Evolutionary conservation across 2,797 vertebrate species (phyloP).

Genomic region (Heliangelus exortis): DNA sequence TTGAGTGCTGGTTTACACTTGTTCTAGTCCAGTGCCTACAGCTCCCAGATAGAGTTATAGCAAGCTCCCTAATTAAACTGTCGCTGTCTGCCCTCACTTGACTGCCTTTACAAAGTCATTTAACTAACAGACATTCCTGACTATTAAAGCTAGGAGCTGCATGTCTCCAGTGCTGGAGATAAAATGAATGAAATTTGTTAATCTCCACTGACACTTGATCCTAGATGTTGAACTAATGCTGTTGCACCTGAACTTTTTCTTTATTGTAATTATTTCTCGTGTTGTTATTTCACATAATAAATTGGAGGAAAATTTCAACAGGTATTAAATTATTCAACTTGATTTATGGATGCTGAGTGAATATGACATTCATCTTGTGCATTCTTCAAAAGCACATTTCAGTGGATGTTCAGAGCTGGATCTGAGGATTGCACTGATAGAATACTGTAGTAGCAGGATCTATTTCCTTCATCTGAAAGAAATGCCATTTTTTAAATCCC

Average conservation of each 20-base stretch:
- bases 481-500: slow-evolving; percentile 33
- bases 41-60: slow-evolving; percentile 81
- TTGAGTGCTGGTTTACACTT: slow-evolving; percentile 62
- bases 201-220: slow-evolving; percentile 76
- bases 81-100: slow-evolving; percentile 78
- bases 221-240: slow-evolving; percentile 74
- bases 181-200: slow-evolving; percentile 80
- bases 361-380: slow-evolving; percentile 69
- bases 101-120: slow-evolving; percentile 79
- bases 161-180: slow-evolving; percentile 74
- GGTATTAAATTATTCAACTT: slow-evolving; percentile 77
- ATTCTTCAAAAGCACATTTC: slow-evolving; percentile 65
- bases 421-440: slow-evolving; percentile 5
- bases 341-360: slow-evolving; percentile 72
- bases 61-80: slow-evolving; percentile 82
- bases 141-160: slow-evolving; percentile 73
- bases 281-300: slow-evolving; percentile 81
- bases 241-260: slow-evolving; percentile 78
- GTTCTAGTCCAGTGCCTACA: slow-evolving; percentile 77
- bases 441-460: not conserved
- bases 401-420: slow-evolving; percentile 25
- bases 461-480: slow-evolving; percentile 57
- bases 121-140: slow-evolving; percentile 81
- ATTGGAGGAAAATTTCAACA: slow-evolving; percentile 79
- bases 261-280: slow-evolving; percentile 78